Conservation (phyloP, 2,797 vertebrate genomes). For the Hafferia zeledoni region DNA sequence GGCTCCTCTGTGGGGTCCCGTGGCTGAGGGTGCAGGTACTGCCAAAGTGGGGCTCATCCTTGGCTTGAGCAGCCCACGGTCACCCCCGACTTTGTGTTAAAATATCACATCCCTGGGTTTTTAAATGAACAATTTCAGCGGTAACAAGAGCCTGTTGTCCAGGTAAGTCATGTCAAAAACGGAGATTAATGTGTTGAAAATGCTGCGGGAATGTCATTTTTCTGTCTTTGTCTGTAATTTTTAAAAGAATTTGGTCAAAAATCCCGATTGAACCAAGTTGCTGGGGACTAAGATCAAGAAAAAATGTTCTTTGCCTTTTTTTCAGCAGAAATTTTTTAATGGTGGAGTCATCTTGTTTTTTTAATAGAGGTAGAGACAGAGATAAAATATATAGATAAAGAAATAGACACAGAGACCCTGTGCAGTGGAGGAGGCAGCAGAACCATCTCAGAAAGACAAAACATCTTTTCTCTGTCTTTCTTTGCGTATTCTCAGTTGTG, state of each 20-base stretch:
- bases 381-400: background rate
- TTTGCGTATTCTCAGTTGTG: background rate
- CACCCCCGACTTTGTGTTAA: rapidly evolving
- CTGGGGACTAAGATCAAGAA: rapidly evolving
- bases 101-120: rapidly evolving
- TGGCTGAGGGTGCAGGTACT: rapidly evolving
- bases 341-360: background rate
- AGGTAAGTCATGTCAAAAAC: background rate
- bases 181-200: background rate
- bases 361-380: background rate
- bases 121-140: background rate
- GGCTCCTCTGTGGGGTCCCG: rapidly evolving
- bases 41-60: background rate
- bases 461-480: rapidly evolving
- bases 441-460: background rate
- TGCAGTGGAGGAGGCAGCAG: background rate
- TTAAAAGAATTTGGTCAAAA: background rate
- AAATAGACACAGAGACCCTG: background rate
- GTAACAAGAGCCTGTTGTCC: rapidly evolving
- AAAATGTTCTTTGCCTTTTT: background rate
- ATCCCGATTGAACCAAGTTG: background rate
- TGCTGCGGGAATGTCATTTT: rapidly evolving
- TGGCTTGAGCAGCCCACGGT: rapidly evolving
- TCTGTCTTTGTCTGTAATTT: background rate
- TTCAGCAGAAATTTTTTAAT: background rate